phyloP scores from a whole-genome alignment of 2,113 vertebrate species.

The Engystomops pustulosus region DNA sequence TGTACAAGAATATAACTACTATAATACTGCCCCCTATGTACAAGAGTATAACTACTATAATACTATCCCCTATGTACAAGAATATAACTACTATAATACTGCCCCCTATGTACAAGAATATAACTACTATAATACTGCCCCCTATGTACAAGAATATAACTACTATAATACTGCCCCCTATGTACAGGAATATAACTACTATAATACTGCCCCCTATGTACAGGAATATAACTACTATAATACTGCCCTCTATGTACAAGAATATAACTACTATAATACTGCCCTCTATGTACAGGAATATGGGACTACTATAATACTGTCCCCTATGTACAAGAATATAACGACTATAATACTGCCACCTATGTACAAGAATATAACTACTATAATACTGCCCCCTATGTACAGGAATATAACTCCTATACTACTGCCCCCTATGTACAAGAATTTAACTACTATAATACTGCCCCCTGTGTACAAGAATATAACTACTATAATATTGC shows the following conservation, averaged over 20 bases:
- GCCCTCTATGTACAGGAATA: neutral
- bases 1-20: constrained; percentile 1
- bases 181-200: constrained; percentile 5
- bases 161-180: neutral
- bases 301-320: neutral
- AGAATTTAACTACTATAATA: constrained; percentile 4
- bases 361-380: neutral
- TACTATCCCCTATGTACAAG: neutral
- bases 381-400: neutral
- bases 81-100: neutral
- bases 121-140: neutral
- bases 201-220: neutral
- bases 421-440: neutral
- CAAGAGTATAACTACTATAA: constrained; percentile 11
- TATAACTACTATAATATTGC: neutral
- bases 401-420: neutral
- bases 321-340: neutral
- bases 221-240: neutral
- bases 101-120: neutral
- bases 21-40: neutral
- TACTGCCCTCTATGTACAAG: neutral
- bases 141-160: neutral
- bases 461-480: neutral
- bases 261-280: neutral
- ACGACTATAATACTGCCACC: neutral